These are phyloP conservation scores for Hassar affinis DNA, from an alignment of 2,113 vertebrate species.

Conservation along the genomic window DNA sequence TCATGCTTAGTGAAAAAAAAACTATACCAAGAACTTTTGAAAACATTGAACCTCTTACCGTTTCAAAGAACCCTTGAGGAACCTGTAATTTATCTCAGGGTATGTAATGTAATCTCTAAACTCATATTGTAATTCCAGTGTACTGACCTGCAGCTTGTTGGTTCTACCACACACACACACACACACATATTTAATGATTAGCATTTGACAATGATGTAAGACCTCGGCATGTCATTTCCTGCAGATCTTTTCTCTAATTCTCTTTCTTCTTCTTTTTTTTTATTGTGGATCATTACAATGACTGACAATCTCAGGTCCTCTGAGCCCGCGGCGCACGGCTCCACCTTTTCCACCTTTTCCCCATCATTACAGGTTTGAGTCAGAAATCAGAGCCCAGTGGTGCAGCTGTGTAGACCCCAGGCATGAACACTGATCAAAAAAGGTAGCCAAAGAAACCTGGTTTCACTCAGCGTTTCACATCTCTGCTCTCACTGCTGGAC, in stretches of 20 bases:
- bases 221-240: not conserved
- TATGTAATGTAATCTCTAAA: not conserved
- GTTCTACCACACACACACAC: not conserved
- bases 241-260: not conserved
- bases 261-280: not conserved
- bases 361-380: conserved; percentile 33
- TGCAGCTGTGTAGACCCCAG: conserved; percentile 1
- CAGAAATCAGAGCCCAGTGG: conserved; percentile 36
- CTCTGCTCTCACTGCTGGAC: not conserved
- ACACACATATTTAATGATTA: not conserved
- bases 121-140: not conserved
- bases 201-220: conserved; percentile 2
- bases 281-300: conserved; percentile 29
- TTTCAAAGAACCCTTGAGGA: not conserved
- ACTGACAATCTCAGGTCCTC: conserved; percentile 26
- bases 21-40: not conserved
- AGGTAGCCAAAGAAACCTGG: not conserved
- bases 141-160: not conserved
- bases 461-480: not conserved
- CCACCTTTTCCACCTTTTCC: not conserved
- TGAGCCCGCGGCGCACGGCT: not conserved
- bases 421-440: conserved; percentile 37
- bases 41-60: not conserved
- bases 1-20: not conserved
- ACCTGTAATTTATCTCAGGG: not conserved